Conservation (phyloP, 2,888 invertebrate genomes). For the Ligdia adustata region DNA sequence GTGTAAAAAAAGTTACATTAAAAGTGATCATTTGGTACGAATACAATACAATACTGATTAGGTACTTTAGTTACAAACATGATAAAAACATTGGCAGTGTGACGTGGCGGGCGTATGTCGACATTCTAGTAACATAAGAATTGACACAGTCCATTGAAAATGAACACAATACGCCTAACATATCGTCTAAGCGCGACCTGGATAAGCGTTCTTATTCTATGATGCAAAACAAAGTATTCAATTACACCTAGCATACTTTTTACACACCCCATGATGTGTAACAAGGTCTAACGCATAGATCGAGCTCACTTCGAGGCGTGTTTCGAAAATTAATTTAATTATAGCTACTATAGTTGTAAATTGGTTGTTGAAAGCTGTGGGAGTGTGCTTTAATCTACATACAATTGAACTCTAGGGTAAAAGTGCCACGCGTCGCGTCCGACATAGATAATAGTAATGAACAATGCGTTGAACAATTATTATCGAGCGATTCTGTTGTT, state of each 20-base stretch:
- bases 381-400: constrained; percentile 54
- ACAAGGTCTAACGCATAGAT: constrained; percentile 78
- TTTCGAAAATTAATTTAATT: constrained; percentile 49
- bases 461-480: constrained; percentile 29
- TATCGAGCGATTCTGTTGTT: constrained; percentile 32
- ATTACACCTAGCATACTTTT: constrained; percentile 52
- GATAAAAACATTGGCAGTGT: constrained; percentile 70
- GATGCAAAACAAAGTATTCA: constrained; percentile 67
- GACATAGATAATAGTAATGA: constrained; percentile 45
- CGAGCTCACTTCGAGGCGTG: constrained; percentile 70
- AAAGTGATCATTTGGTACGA: constrained; percentile 64
- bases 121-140: constrained; percentile 87
- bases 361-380: constrained; percentile 55
- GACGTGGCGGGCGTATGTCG: constrained; percentile 83
- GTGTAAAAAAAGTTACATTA: constrained; percentile 73
- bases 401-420: constrained; percentile 50
- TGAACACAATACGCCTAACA: constrained; percentile 70
- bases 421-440: constrained; percentile 39
- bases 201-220: constrained; percentile 64
- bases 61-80: constrained; percentile 48
- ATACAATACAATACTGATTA: constrained; percentile 44
- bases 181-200: constrained; percentile 45
- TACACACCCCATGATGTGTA: constrained; percentile 68
- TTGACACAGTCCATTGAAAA: constrained; percentile 85
- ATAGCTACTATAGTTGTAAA: constrained; percentile 43